Base-by-base conservation (phyloP, 1,140 invertebrate species). In the Drosophila sturtevanti region DNA sequence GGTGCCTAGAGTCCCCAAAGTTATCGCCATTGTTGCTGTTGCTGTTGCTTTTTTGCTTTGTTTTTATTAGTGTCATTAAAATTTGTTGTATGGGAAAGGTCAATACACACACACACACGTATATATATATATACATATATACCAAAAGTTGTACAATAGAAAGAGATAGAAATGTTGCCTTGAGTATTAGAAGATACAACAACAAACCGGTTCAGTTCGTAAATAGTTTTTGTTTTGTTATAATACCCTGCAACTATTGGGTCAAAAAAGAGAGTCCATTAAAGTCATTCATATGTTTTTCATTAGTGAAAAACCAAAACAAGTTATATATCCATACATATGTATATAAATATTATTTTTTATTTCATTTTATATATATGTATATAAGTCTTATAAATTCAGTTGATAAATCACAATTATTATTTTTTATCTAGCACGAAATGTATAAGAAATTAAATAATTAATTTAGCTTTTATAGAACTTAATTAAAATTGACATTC, bases 21-120 rank as follows among this genome's bases (percentile, higher is more conserved):
- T 38, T 22, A 34, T 72, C 54, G 12, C 52, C 52, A 51, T 72
- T 16, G 27, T 11, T 21, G 63, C 22, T 31, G 59, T 72, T 16
- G 27, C n/a, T 21, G 63, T 24, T 31, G 59, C 56, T 59, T 55
- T 68, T 71, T 72, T 67, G 68, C 56, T 59, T 81, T 71, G 69
- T 74, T 87, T 76, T 86, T 76, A 86, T 87, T 69, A 65, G 70
- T 79, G 82, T 87, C 82, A 86, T 86, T 86, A 77, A 81, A 77
- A 74, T 71, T 66, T 67, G 52, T 77, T 69, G 63, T 77, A 74
- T 81, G 69, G 44, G 72, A 81, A 87, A 86, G 81, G 81, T 85
- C 81, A 81, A 87, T 78, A 78, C 63, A 81, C 64, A 67, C 48
- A 64, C 51, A 52, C 10, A 68, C 59, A 52, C 35, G 60, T 16